phyloP scores from a whole-genome alignment of 2,113 vertebrate genomes.

The Neogale vison region DNA sequence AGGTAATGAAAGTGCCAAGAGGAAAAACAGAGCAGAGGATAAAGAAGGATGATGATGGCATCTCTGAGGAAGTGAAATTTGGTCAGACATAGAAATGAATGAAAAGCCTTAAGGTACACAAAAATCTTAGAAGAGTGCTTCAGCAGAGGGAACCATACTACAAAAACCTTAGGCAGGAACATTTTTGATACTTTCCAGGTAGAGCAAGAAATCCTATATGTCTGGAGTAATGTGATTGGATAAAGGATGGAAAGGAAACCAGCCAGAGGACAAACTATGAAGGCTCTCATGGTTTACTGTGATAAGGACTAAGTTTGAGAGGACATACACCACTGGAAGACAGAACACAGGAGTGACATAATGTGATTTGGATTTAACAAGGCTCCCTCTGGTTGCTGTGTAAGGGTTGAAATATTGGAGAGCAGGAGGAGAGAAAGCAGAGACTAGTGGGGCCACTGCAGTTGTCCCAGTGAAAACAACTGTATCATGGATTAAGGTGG shows the following conservation, averaged over 20 bases:
- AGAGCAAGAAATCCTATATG: neutral
- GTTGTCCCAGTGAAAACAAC: neutral
- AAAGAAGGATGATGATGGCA: neutral
- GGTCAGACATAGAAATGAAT: neutral
- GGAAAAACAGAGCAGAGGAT: neutral
- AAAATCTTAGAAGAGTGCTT: neutral
- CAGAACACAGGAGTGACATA: neutral
- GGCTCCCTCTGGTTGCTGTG: neutral
- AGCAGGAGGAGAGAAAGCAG: neutral
- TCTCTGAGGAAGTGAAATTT: neutral
- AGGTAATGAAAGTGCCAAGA: neutral
- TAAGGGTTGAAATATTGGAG: neutral
- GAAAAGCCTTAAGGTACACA: neutral
- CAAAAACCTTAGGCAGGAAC: neutral
- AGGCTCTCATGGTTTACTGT: neutral
- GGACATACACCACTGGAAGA: neutral
- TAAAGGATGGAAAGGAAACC: neutral
- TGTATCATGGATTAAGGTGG: neutral
- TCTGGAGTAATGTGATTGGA: neutral
- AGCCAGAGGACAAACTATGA: neutral
- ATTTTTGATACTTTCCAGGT: neutral
- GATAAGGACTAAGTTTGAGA: neutral
- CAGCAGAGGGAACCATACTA: neutral
- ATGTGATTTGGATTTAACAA: neutral
- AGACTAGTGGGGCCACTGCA: neutral